Evolutionary conservation across 53 echinoderm and acorn worm species (phyloP), one percentile per base, ranked within the genome.

Genomic region (Patiria pectinifera): DNA sequence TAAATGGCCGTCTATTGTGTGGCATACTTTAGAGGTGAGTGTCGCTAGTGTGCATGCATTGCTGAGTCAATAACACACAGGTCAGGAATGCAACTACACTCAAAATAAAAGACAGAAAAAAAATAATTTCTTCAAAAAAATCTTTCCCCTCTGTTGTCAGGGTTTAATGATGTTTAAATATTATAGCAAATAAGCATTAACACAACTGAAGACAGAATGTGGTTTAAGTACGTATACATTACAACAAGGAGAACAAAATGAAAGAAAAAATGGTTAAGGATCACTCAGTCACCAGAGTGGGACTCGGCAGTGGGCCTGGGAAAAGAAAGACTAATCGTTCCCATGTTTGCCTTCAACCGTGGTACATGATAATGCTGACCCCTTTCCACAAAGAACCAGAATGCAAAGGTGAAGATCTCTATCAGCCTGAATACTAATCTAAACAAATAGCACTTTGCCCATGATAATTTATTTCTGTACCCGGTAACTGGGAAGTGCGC

Each of bases 391-490:
- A 74, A 5, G 8, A 74, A 18, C 15, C 74, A 74, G 22, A 74
- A 22, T 23, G n/a, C 7, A 74, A 10, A 24, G 22, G 24, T 18
- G 74, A 74, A 18, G 74, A 74, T 23, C 15, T 2, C 59, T 53
- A 82, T 59, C 82, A 14, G 19, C 6, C 58, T 23, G 24, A 53
- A 58, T 59, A 82, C 53, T 47, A 59, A 47, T 59, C 82, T 82
- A 59, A 59, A 82, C 24, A 82, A 82, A 82, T 59, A 82, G 53
- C 82, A 82, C 82, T 82, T 82, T 82, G 60, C 13, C 46, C 79
- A 14, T 18, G 79, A 78, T 78, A 13, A 78, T 45, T 78, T 78
- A 78, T 78, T 78, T 78, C 47, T 78, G 79, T 78, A 45, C 79
- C 46, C 0, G 14, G 79, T 78, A 45, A 74, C 23, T 74, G 22